Base-by-base conservation (phyloP, 2,113 vertebrate species). In the Microcebus murinus region DNA sequence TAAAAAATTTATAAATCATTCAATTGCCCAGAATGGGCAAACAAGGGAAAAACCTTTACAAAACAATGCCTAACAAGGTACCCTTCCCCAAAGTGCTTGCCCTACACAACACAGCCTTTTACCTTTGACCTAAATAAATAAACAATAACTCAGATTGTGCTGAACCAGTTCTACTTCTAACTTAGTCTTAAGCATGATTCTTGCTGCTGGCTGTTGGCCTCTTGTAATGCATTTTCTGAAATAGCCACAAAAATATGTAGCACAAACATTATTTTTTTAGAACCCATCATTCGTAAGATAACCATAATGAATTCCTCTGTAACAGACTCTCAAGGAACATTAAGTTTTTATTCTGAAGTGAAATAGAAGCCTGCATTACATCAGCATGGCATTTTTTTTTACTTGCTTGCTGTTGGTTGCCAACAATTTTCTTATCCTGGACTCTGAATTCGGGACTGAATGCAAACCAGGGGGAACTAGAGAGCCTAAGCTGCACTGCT, bases 271-370 rank as follows among this genome's bases (percentile, higher is more conserved):
- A 94, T 83, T 96, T 96, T 96, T 94, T 97, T 59, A 93, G 88
- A 95, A 94, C 74, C 94, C 95, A 95, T 97, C 96, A 94, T 96
- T 97, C 97, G 77, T 93, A 87, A 97, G 94, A 97, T 94, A 97
- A 96, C 91, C 89, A 91, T 89, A 97, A 96, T 95, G 48, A 96
- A 95, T 95, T 96, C 67, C 31, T 91, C 91, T 93, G 82, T 96
- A 87, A 89, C 76, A 87, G 63, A 96, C 74, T 96, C 91, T 87
- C 88, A 91, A 65, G 74, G 93, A 97, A 96, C 93, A 96, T 96
- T 97, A 96, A 65, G 89, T 80, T 95, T 97, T 97, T 94, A 95
- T 89, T 93, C 86, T 96, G 74, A 95, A 97, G 93, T 84, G 91
- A 96, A 94, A 90, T 87, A 91, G 86, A 96, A 96, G 86, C 89